Evolutionary conservation across 2,113 vertebrate genomes (phyloP).

Genomic region (Pelvicachromis taeniatus): DNA sequence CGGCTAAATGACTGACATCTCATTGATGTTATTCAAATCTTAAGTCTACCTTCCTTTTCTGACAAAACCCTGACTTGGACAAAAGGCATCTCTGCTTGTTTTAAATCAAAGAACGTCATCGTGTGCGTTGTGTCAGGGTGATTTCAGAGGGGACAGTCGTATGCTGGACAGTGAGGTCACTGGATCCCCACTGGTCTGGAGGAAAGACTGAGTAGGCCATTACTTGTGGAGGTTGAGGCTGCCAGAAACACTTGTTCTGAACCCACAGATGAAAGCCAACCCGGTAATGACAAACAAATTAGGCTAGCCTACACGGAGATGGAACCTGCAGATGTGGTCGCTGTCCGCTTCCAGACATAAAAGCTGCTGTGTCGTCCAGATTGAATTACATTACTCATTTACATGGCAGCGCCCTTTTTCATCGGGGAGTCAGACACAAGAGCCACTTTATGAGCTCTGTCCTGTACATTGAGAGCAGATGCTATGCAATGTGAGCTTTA

Average conservation of each 20-base stretch:
- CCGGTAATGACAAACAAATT: conserved; percentile 55
- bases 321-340: conserved; percentile 50
- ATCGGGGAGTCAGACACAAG: conserved; percentile 23
- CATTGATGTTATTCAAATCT: background rate
- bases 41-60: background rate
- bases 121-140: background rate
- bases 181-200: background rate
- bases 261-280: conserved; percentile 36
- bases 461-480: conserved; percentile 41
- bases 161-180: background rate
- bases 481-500: conserved; percentile 38
- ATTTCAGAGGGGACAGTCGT: conserved; percentile 20
- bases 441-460: conserved; percentile 33
- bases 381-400: conserved; percentile 49
- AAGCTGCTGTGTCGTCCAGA: conserved; percentile 23
- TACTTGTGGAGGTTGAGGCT: background rate
- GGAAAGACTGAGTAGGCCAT: conserved; percentile 18
- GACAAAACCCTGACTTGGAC: background rate
- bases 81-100: background rate
- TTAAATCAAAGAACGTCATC: background rate
- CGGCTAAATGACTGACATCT: background rate
- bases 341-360: conserved; percentile 41
- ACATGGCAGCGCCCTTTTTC: conserved; percentile 21
- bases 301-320: conserved; percentile 5
- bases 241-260: conserved; percentile 25